Conservation (phyloP, 2,797 vertebrate genomes). For the Meda fulgida region DNA sequence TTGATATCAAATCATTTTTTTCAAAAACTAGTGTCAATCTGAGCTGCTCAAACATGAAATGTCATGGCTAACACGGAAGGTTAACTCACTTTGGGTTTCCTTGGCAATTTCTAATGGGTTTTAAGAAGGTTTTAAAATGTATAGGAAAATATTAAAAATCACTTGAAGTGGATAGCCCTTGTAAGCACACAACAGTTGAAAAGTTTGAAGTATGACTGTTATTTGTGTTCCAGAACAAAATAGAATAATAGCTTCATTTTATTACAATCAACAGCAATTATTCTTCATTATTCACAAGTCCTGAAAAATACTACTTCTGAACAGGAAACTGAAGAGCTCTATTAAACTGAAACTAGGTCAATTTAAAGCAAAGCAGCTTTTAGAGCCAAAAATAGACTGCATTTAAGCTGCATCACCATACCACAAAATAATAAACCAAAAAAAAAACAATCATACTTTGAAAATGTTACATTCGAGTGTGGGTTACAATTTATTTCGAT, state of each 20-base stretch:
- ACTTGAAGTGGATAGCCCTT: not conserved
- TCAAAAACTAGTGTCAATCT: not conserved
- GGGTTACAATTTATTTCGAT: not conserved
- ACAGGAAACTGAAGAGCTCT: not conserved
- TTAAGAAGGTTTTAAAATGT: not conserved
- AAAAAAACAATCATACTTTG: not conserved
- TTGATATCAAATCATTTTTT: not conserved
- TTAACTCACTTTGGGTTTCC: not conserved
- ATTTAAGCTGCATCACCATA: not conserved
- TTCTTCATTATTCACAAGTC: not conserved
- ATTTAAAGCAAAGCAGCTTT: not conserved
- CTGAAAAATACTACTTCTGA: not conserved
- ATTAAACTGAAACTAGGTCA: conserved; percentile 23
- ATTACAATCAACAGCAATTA: not conserved
- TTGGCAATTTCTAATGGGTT: not conserved
- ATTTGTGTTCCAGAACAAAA: not conserved
- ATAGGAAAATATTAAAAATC: not conserved
- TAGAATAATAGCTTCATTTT: not conserved
- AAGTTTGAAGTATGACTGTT: not conserved
- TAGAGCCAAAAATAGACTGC: not conserved
- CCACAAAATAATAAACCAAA: not conserved
- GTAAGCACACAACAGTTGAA: not conserved
- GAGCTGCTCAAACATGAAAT: not conserved
- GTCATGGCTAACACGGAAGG: not conserved
- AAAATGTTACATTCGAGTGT: not conserved